Conservation (phyloP, 2,113 vertebrate species). For the Solea senegalensis region DNA sequence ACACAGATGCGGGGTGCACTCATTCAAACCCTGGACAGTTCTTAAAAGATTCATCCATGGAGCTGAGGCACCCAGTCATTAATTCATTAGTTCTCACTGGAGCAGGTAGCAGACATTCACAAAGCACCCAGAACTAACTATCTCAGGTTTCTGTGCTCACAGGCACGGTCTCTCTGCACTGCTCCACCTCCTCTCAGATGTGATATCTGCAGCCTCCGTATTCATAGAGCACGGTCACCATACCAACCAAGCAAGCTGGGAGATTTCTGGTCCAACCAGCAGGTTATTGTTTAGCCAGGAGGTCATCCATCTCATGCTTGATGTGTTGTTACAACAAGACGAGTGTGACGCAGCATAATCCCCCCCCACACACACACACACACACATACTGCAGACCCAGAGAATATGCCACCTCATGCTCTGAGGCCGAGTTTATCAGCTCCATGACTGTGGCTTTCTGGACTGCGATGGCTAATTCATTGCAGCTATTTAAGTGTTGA, state of each 20-base stretch:
- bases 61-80: conserved; percentile 65
- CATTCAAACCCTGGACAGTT: conserved; percentile 36
- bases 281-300: conserved; percentile 48
- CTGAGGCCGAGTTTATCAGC: conserved; percentile 13
- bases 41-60: conserved; percentile 74
- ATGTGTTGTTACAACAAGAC: conserved; percentile 27
- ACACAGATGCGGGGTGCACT: conserved; percentile 19
- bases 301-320: conserved; percentile 45
- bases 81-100: conserved; percentile 69
- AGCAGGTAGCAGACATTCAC: conserved; percentile 42
- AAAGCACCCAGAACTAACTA: conserved; percentile 34
- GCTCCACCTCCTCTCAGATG: conserved; percentile 34
- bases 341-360: conserved; percentile 47
- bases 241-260: conserved; percentile 50
- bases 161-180: conserved; percentile 29
- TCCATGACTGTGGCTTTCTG: neutral
- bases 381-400: neutral
- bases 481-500: too few species aligned
- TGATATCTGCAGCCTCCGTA: conserved; percentile 38
- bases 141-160: conserved; percentile 67
- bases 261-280: conserved; percentile 35
- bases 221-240: conserved; percentile 54
- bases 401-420: neutral
- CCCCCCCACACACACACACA: neutral
- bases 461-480: too few species aligned